A percentile compares a stretch with the other conserved stretches of the same genome.
Evolutionary conservation across 2,888 invertebrate species (phyloP).

Genomic region (Belgica antarctica): DNA sequence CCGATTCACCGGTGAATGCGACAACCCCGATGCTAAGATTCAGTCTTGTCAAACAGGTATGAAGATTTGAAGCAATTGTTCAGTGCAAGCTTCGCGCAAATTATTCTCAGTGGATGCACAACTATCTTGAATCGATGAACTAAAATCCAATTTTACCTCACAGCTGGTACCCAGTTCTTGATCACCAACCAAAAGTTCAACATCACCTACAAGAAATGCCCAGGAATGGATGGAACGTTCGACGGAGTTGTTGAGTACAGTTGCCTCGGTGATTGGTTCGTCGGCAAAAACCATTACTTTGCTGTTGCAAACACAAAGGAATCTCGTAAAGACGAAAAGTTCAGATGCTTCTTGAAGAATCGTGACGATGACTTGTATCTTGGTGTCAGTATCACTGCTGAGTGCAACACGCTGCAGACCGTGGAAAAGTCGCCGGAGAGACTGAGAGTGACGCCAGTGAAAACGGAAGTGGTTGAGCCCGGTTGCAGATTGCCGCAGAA

Average conservation of each 20-base stretch:
- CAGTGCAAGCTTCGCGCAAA: too few species aligned
- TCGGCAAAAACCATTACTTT: conserved; percentile 93
- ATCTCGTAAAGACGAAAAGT: conserved; percentile 90
- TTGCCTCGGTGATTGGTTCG: conserved; percentile 93
- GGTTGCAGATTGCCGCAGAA: conserved; percentile 91
- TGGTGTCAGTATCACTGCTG: conserved; percentile 89
- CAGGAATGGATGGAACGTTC: conserved; percentile 85
- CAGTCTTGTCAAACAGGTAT: conserved; percentile 90
- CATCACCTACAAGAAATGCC: conserved; percentile 87
- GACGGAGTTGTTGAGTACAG: conserved; percentile 90
- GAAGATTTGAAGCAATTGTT: too few species aligned
- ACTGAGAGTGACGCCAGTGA: conserved; percentile 80
- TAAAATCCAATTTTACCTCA: too few species aligned
- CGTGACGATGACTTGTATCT: conserved; percentile 89
- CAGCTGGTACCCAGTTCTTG: conserved; percentile 90
- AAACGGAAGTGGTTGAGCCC: conserved; percentile 85
- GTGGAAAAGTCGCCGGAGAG: conserved; percentile 92
- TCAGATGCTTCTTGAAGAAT: conserved; percentile 90
- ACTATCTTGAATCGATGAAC: too few species aligned
- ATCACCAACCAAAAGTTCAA: conserved; percentile 97
- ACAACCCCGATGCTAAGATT: conserved; percentile 83
- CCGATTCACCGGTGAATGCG: conserved; percentile 88
- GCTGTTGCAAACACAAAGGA: conserved; percentile 97
- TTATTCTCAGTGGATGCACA: too few species aligned
- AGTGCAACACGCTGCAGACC: conserved; percentile 88